Evolutionary conservation across 2,888 invertebrate genomes (phyloP), one percentile per base, ranked within the genome.

Genomic region (Gerris lacustris): DNA sequence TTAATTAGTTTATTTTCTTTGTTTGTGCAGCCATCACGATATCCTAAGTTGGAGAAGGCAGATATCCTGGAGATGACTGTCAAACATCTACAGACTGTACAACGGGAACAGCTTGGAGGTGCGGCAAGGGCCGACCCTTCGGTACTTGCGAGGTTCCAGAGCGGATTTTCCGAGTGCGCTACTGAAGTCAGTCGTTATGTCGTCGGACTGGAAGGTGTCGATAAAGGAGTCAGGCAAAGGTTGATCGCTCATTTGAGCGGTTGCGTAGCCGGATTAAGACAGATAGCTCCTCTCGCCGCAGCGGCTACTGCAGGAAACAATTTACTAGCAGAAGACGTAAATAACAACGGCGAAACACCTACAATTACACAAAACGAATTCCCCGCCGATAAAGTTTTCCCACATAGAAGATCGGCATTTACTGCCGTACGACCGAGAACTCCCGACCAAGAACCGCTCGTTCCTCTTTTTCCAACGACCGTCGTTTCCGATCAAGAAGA

Each of bases 11-110:
- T 69, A 71, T 68, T 77, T 72, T 70, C 73, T 73, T 78, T 77
- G 78, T 73, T 47, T 76, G 86, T 86, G 73, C 86, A 95, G 94
- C 93, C 94, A 62, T 88, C 93, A 2, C 87, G 94, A 72, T 95
- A 96, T 82, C 93, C 94, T 6, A 96, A 96, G 80, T 83, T 96
- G 77, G 96, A 96, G 81, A 96, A 96, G 80, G 96, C 96, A 0
- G 96, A 96, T 80, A 96, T 96, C 76, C 83, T 96, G 70, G 96
- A 96, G 81, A 89, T 96, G 85, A 94, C 96, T 0, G 96, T 96
- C 67, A 92, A 93, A 79, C 94, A 96, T 80, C 83, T 97, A 68
- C 92, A 94, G 79, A 89, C 90, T 73, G 83, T 96, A 17, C 95
- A 96, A 79, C 86, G 92, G 11, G 93, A 94, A 79, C 94, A 94